phyloP scores from a whole-genome alignment of 2,113 vertebrate species.

The Petrocephalus zakoni region DNA sequence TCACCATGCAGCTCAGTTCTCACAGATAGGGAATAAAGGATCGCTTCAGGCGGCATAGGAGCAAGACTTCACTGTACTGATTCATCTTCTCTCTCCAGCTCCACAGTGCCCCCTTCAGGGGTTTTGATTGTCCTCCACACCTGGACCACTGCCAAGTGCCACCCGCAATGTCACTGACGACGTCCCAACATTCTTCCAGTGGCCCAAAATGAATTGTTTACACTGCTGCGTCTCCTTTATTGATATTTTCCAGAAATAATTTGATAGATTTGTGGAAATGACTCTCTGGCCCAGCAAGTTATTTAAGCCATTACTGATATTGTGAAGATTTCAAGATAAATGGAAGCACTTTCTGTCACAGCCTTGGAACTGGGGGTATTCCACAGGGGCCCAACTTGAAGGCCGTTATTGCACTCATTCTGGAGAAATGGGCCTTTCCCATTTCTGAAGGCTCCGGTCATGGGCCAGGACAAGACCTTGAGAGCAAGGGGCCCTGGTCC shows the following conservation, averaged over 20 bases:
- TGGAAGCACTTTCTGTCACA: not conserved
- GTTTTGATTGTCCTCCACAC: not conserved
- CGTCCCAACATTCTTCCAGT: not conserved
- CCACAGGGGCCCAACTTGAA: not conserved
- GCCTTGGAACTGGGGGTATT: not conserved
- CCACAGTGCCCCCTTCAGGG: not conserved
- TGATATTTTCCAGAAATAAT: not conserved
- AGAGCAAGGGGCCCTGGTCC: not conserved
- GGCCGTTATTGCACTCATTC: not conserved
- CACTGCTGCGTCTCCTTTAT: not conserved
- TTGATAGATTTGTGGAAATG: not conserved
- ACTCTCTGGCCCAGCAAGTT: not conserved
- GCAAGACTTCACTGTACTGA: not conserved
- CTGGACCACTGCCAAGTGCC: not conserved
- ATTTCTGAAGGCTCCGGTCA: not conserved
- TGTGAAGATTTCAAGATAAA: not conserved
- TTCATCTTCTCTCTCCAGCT: not conserved
- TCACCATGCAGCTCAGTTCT: not conserved
- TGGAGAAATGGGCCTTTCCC: not conserved
- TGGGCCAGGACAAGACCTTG: not conserved
- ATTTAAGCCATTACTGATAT: not conserved
- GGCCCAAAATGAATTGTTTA: not conserved
- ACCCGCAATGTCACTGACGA: not conserved
- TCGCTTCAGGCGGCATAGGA: not conserved
- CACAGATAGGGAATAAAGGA: not conserved